Percentiles rank a stretch among this genome's conserved stretches.
These are phyloP conservation scores for Unio delphinus DNA, from an alignment of 2,888 invertebrate genomes.

Conservation along the genomic window DNA sequence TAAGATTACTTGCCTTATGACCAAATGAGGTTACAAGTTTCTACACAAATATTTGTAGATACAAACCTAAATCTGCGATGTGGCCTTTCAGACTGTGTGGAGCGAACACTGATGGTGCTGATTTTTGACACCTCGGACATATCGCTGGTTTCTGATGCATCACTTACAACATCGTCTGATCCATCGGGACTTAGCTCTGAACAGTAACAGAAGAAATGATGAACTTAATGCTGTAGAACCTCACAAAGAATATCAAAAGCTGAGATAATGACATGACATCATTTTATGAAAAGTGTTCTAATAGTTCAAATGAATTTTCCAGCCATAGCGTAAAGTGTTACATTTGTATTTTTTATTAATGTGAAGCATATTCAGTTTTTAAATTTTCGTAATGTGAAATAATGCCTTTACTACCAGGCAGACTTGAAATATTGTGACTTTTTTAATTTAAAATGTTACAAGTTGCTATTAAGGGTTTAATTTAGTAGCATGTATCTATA, in stretches of 20 bases:
- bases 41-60: not conserved
- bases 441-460: too few species aligned
- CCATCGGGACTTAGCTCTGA: slow-evolving; percentile 61
- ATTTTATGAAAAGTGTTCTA: not conserved
- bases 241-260: too few species aligned
- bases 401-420: too few species aligned
- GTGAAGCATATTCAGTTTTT: too few species aligned
- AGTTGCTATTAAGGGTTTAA: too few species aligned
- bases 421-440: too few species aligned
- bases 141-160: slow-evolving; percentile 72
- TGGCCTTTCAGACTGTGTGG: slow-evolving; percentile 95
- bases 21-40: not conserved
- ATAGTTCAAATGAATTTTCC: not conserved
- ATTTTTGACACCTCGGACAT: slow-evolving; percentile 75
- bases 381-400: too few species aligned
- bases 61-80: slow-evolving; percentile 76
- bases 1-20: not conserved
- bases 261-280: not conserved
- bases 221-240: not conserved
- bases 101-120: slow-evolving; percentile 81
- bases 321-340: too few species aligned
- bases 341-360: too few species aligned
- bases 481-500: too few species aligned
- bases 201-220: not conserved
- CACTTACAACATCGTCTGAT: slow-evolving; percentile 72